Evolutionary conservation across 2,888 invertebrate species (phyloP).

Genomic region (Stictocephala bisonia): DNA sequence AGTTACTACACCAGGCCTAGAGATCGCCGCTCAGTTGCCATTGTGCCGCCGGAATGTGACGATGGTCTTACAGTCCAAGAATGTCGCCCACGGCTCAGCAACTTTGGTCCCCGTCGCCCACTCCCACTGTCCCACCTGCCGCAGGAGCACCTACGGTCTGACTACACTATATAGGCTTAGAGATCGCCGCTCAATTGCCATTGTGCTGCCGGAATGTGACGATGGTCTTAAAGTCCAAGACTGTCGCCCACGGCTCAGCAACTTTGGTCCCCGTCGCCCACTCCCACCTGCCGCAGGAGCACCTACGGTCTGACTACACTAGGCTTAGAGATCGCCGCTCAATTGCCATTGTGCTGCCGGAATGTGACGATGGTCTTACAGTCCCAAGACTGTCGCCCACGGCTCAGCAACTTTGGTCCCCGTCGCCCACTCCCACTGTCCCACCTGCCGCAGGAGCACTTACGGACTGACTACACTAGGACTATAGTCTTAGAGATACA

Average conservation of each 20-base stretch:
- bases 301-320: neutral
- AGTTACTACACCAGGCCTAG: no score
- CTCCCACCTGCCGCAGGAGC: neutral
- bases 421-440: no score
- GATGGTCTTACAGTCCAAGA: neutral
- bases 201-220: neutral
- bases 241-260: no score
- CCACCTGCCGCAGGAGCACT: neutral
- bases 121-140: neutral
- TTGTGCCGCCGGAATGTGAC: neutral
- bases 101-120: no score
- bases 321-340: no score
- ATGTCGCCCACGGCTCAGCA: no score
- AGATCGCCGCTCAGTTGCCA: no score
- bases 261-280: no score
- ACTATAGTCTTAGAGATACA: no score
- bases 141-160: neutral
- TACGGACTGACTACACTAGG: neutral
- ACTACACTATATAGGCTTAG: no score
- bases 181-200: no score
- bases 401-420: no score
- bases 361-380: neutral
- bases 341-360: neutral
- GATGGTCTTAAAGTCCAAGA: neutral
- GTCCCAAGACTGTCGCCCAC: slow-evolving; percentile 7